Evolutionary conservation across 2,113 vertebrate genomes (phyloP).

Genomic region (Tachysurus fulvidraco): DNA sequence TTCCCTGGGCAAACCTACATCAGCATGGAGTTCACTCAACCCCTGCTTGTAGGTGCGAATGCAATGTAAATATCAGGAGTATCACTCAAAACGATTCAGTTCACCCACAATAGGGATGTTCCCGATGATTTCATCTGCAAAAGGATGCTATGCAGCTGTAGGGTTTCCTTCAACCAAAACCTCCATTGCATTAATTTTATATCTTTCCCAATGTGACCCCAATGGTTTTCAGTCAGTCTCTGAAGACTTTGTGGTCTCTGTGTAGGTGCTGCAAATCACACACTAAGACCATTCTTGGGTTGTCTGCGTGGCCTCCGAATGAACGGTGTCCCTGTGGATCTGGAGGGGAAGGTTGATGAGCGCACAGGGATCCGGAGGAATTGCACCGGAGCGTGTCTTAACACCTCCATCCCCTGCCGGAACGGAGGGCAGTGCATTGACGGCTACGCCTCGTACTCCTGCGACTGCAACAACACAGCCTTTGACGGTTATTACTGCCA

Average conservation of each 20-base stretch:
- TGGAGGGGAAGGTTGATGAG: slow-evolving; percentile 90
- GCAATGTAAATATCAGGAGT: background rate
- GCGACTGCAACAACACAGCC: slow-evolving; percentile 91
- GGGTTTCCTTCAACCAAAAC: background rate
- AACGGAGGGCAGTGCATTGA: slow-evolving; percentile 92
- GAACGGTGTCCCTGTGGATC: slow-evolving; percentile 90
- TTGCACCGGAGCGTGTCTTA: slow-evolving; percentile 88
- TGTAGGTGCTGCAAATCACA: slow-evolving; percentile 86
- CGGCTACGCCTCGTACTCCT: slow-evolving; percentile 89
- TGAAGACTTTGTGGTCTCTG: slow-evolving; percentile 16
- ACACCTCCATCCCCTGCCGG: slow-evolving; percentile 85
- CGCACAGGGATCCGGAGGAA: slow-evolving; percentile 85
- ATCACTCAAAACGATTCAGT: background rate
- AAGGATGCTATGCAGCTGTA: background rate
- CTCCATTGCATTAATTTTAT: background rate
- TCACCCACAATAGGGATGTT: background rate
- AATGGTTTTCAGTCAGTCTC: background rate
- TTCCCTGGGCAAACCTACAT: slow-evolving; percentile 90
- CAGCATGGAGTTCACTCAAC: slow-evolving; percentile 84
- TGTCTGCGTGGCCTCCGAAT: slow-evolving; percentile 89
- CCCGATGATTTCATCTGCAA: background rate
- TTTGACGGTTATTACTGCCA: slow-evolving; percentile 95
- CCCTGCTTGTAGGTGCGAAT: slow-evolving; percentile 83
- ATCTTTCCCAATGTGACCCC: too few species aligned
- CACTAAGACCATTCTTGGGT: slow-evolving; percentile 87